Base-by-base conservation (phyloP, 2,888 invertebrate genomes). In the Seira musarum region DNA sequence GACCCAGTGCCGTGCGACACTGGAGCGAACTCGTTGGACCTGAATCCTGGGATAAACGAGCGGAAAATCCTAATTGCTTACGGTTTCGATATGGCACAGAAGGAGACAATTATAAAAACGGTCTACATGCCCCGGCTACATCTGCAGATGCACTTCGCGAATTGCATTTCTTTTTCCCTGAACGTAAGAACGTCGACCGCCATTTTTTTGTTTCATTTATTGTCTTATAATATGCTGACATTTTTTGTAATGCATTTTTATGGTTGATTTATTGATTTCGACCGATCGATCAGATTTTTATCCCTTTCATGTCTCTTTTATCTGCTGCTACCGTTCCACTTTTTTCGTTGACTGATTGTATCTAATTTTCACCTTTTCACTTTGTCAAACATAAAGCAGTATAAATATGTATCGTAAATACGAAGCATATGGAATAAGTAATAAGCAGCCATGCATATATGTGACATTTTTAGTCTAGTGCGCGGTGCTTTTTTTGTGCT, bases 141-240 rank as follows among this genome's bases (percentile, higher is more conserved):
- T 89, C 90, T 17, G 89, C 90, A 0, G 92, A 92, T 65, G 93
- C 96, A 0, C 91, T 93, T 69, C 90, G 92, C 82, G 97, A 97
- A 89, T 95, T 96, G 86, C 92, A 93, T 88, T 97, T 95, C 89
- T 96, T 97, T 89, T 97, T 95, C 89, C 95, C 96, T 0, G 91
- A 93, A 87, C 92, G 95, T 95, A 90, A 90, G 92, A 53, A 40
- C 40, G 40, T 40, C 5, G 6, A 40, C 5, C 19, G 17, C 66
- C 19, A 1, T 40, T 2, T 17, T 1, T 2, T 67, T 46, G 10
- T 35, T 6, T 10, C 66, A 66, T 40, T n/a, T 19, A 2, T 21
- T 40, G 40, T 69, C 40, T 8, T 40, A 13, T 8, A 40, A 40
- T 40, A 40, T 40, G 40, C 6, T 40, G 40, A 40, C 40, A 60